Base-by-base conservation (phyloP, 1,140 invertebrate species). In the Drosophila leontia region DNA sequence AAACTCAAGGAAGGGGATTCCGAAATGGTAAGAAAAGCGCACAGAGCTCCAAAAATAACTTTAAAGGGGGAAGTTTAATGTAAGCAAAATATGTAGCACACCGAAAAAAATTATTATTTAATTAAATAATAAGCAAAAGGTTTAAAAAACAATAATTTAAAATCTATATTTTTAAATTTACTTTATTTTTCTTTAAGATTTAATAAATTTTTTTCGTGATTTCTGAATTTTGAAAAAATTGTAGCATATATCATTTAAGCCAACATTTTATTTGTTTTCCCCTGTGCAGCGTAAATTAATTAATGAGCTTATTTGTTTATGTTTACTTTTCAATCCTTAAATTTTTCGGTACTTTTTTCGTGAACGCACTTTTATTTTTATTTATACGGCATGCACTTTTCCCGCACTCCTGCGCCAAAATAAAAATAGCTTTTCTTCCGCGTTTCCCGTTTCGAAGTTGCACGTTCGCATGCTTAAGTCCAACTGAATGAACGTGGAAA, bases 21-120 rank as follows among this genome's bases (percentile, higher is more conserved):
- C 75, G 37, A 47, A 57, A 51, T 61, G 44, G 68, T 75, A 75
- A 50, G 64, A 61, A 63, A 70, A 79, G 51, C 34, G 42, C 35
- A 51, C 51, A 17, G 53, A 77, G 71, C 78, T 84, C 84, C 81
- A 71, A 81, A 90, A 84, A 88, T 88, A 90, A 71, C 68, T 78
- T 67, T 53, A 63, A 42, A 57, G 45, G 48, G n/a, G 50, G 44
- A 48, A 63, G 41, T 63, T 57, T 51, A 77, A 75, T 67, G 78
- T 78, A 85, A 74, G 76, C 77, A 84, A 77, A 77, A 57, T 41
- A 19, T 44, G 39, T 41, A 63, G 42, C 23, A 47, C 44, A 65
- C 47, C 11, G 50, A 6, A 9, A 63, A 29, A 53, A 55, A 9
- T 0, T 37, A 48, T 55, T 3, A 19, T 12, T 19, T 4, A 23